Percentiles rank a stretch among this genome's conserved stretches.
Evolutionary conservation across 2,113 vertebrate genomes (phyloP).

Genomic region (Menura novaehollandiae): DNA sequence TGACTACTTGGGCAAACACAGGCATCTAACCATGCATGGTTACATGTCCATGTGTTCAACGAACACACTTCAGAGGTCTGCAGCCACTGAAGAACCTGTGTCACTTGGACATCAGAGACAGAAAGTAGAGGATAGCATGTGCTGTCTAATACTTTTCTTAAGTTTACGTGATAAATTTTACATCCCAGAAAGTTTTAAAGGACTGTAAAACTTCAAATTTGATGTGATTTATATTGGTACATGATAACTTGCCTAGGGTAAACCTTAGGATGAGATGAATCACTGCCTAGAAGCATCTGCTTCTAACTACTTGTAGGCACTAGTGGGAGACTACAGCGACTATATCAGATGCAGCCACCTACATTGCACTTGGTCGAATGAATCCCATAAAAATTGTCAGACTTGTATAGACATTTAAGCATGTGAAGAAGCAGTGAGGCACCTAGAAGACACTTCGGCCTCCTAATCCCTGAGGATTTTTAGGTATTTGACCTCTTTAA

Average conservation of each 20-base stretch:
- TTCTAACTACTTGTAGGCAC: neutral
- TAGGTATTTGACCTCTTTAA: neutral
- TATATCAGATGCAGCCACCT: conserved; percentile 31
- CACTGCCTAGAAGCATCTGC: conserved; percentile 27
- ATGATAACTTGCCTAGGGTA: neutral
- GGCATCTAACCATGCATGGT: neutral
- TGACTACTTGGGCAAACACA: neutral
- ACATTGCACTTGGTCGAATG: neutral
- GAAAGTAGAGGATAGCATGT: neutral
- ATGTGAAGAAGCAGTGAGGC: neutral
- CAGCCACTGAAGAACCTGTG: neutral
- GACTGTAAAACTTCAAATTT: neutral
- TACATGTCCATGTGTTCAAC: neutral
- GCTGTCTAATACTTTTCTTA: neutral
- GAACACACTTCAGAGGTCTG: neutral
- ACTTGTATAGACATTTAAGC: neutral
- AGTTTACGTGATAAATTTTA: neutral
- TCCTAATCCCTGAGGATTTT: neutral
- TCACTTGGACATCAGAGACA: neutral
- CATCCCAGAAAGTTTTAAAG: neutral
- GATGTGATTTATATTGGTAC: neutral
- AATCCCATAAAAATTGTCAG: neutral
- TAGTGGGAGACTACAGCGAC: neutral
- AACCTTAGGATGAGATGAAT: conserved; percentile 21
- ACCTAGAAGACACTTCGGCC: neutral